These are phyloP conservation scores for Aplidium turbinatum DNA, from an alignment of 23 tunicate species.

Conservation along the genomic window DNA sequence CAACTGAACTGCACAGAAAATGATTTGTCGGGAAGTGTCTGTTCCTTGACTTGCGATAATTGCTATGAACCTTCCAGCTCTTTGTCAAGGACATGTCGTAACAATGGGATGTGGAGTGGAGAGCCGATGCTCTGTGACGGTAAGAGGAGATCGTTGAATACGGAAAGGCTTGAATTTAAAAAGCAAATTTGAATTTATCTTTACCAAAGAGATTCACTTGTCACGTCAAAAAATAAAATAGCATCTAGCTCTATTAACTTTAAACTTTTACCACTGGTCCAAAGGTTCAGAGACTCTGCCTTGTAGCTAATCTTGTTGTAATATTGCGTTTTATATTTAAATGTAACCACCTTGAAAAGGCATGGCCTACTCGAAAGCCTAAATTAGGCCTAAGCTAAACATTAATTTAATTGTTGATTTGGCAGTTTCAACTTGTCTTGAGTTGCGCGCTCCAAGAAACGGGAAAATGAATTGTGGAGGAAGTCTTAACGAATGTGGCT, in stretches of 20 bases:
- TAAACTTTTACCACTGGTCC: too few species aligned
- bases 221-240: neutral
- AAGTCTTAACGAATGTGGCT: slow-evolving; percentile 77
- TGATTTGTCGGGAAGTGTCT: slow-evolving; percentile 54
- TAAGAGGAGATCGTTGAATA: too few species aligned
- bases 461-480: slow-evolving; percentile 75
- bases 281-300: too few species aligned
- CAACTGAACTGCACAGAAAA: slow-evolving; percentile 54
- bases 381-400: too few species aligned
- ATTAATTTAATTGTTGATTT: too few species aligned
- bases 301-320: too few species aligned
- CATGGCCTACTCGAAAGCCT: too few species aligned
- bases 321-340: too few species aligned
- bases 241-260: neutral
- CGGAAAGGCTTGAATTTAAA: too few species aligned
- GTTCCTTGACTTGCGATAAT: slow-evolving; percentile 63
- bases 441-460: slow-evolving; percentile 73
- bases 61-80: slow-evolving; percentile 70
- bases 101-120: slow-evolving; percentile 88
- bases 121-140: slow-evolving; percentile 74
- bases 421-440: slow-evolving; percentile 57
- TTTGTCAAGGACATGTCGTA: slow-evolving; percentile 50
- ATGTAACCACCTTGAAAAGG: too few species aligned
- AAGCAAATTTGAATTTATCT: too few species aligned
- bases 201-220: too few species aligned